phyloP scores from a whole-genome alignment of 1,140 invertebrate genomes.

The Trypoxylus dichotomus region DNA sequence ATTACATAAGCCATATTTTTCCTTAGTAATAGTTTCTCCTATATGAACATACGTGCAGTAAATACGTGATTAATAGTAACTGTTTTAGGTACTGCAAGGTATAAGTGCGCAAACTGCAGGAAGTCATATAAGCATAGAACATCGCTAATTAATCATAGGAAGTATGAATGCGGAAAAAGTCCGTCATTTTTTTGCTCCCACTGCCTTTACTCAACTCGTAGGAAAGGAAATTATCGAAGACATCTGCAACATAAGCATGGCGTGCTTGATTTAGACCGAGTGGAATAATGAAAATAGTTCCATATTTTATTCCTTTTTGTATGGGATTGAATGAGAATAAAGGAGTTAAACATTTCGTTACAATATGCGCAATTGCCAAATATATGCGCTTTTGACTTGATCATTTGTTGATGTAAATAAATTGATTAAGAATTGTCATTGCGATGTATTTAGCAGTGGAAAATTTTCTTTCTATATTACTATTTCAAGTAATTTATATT shows the following conservation, averaged over 20 bases:
- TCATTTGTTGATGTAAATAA: no score
- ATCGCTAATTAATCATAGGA: constrained; percentile 32
- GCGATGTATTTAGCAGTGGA: no score
- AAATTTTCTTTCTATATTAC: no score
- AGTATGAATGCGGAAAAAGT: constrained; percentile 36
- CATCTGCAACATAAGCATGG: constrained; percentile 16
- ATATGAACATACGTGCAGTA: background rate
- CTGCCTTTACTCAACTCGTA: constrained; percentile 30
- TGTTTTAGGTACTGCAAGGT: background rate
- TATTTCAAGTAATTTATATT: no score
- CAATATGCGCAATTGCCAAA: no score
- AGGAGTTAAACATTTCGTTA: no score
- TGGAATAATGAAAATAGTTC: background rate
- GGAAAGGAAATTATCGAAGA: constrained; percentile 28
- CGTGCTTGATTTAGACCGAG: background rate
- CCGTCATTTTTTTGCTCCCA: constrained; percentile 32
- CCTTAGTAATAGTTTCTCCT: background rate
- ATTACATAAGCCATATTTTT: no score
- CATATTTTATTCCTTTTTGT: no score
- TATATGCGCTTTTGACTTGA: no score
- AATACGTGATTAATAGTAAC: background rate
- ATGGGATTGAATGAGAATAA: no score
- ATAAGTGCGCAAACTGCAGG: constrained; percentile 19
- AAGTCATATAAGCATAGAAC: constrained; percentile 33
- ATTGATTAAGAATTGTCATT: no score